Base-by-base conservation (phyloP, 2,888 invertebrate genomes). In the Ashinkailepas kermadecensis region DNA sequence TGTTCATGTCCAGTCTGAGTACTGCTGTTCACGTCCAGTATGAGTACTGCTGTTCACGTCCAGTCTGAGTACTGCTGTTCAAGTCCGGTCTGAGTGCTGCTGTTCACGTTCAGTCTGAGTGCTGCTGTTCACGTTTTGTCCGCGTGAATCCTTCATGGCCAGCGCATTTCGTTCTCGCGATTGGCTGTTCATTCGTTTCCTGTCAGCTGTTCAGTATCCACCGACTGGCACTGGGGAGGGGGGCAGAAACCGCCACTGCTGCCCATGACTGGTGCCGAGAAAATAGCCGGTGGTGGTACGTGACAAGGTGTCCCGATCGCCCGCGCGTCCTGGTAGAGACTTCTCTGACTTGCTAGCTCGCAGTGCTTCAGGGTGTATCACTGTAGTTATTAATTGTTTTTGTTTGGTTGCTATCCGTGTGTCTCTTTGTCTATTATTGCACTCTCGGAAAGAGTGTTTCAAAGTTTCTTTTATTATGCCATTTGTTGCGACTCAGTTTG, bases 71-170 rank as follows among this genome's bases (percentile, higher is more conserved):
- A 15, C 62, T 18, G 7, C 18, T 13, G 21, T 64, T 8, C 15
- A 18, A 1, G 64, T 13, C 67, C 23, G 8, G 25, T 13, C 23
- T 23, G 10, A 25, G 25, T 9, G 11, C 25, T 11, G 23, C 25
- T 10, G 67, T 67, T 23, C 67, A 67, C 67, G 67, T 67, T 23
- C 67, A 67, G 67, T 25, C 23, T 67, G 67, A 67, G 23, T 67
- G 39, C 2, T 4, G 4, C 4, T 39, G 39, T 39, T 39, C 4
- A 39, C 39, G 39, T 39, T 39, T 4, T 39, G 39, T 3, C 39
- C 39, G 39, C 39, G 39, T 39, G 39, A 3, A 39, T 39, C 39
- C 39, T 39, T 39, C 2, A 39, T 39, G 4, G 39, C 39, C 39
- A 39, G 39, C 39, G 4, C 39, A 39, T 39, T 39, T 39, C 39